These are phyloP conservation scores for Antechinus stuartii DNA, from an alignment of 2,113 vertebrate species.

Conservation along the genomic window DNA sequence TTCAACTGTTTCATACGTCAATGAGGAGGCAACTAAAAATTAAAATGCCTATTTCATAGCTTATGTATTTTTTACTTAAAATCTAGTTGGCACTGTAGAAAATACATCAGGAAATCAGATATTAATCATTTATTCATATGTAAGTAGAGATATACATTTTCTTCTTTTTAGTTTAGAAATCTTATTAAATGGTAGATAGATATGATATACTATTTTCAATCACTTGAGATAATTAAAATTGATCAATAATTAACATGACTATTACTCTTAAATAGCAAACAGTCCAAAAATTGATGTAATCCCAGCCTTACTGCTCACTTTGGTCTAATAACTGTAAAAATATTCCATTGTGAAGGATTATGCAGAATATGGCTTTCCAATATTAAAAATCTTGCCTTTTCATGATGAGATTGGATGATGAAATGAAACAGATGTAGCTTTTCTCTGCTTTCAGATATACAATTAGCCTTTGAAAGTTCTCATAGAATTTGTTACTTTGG, in stretches of 20 bases:
- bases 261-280: not conserved
- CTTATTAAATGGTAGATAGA: not conserved
- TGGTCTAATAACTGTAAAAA: not conserved
- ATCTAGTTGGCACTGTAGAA: not conserved
- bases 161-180: not conserved
- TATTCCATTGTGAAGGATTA: not conserved
- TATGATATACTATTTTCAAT: not conserved
- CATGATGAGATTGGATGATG: not conserved
- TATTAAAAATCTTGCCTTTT: not conserved
- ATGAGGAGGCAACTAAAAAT: not conserved
- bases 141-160: not conserved
- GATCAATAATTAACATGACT: not conserved
- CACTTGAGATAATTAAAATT: not conserved
- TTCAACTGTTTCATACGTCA: not conserved
- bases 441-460: not conserved
- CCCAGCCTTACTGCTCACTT: not conserved
- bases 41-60: not conserved
- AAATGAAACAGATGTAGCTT: not conserved
- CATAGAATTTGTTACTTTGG: not conserved
- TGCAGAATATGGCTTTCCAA: not conserved
- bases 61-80: not conserved
- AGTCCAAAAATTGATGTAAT: not conserved
- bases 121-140: not conserved
- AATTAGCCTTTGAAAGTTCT: not conserved
- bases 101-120: not conserved